Base-by-base conservation (phyloP, 2,113 vertebrate genomes). In the Mormyrus lacerda region DNA sequence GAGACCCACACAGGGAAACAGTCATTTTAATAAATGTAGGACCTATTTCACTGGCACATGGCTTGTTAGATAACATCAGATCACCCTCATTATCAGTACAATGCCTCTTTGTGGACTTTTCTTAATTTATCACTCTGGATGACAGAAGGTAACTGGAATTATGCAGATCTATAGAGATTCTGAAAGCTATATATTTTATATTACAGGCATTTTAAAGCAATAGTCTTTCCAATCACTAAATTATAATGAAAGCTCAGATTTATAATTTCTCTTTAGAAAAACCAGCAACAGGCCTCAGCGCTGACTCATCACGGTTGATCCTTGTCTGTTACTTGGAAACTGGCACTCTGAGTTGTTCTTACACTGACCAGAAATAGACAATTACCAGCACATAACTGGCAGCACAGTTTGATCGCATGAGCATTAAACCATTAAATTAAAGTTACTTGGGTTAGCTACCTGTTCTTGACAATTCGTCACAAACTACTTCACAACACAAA, bases 281-380 rank as follows among this genome's bases (percentile, higher is more conserved):
- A 42, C 73, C 73, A 79, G 31, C 31, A 42, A 79, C 73, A 42
- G 73, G 13, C 73, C 35, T 79, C 73, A 42, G 3, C 5, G 35
- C 73, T 42, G 73, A 79, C 73, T 79, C 73, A 79, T 42, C 13
- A 17, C 15, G 27, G 73, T n/a, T 79, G 73, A 79, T 79, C 35
- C 73, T 39, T 79, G 73, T 79, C 73, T 42, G 73, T 79, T 79
- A 79, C 73, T 79, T 79, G 73, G 73, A 79, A 79, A 69, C 73
- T 79, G 73, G 35, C 73, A 79, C 55, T 24, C 65, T 73, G 65
- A 79, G 73, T 79, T 79, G 73, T 79, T 79, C 73, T 79, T 79
- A 79, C 17, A 7, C 35, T 79, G 73, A 79, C 73, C 73, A 79
- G 35, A 79, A 79, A 79, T 79, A 79, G 73, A 79, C 31, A 79